Base-by-base conservation (phyloP, 2,888 invertebrate species). In the Phytoseiulus persimilis region DNA sequence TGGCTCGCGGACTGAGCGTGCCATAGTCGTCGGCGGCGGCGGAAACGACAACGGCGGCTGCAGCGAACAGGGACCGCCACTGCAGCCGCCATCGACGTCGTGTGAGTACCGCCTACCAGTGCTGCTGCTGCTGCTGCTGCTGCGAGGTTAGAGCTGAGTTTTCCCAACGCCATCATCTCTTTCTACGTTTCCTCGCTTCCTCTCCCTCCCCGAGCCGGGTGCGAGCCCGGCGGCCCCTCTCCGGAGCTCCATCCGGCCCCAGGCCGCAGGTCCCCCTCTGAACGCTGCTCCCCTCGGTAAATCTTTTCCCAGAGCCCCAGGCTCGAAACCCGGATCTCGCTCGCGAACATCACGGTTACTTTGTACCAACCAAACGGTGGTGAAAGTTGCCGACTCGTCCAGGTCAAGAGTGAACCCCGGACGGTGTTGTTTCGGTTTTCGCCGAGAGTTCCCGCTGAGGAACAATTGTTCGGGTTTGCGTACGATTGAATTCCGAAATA, bases 1-100 rank as follows among this genome's bases (percentile, higher is more conserved):
- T 87, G 87, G 87, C 87, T 33, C 87, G 32, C 33, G 28, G 87
- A n/a, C 87, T 65, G 65, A 65, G 28, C 65, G 65, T 65, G 65
- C 65, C 65, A 65, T 65, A 65, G 65, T 65, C 65, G 65, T 6
- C 65, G 18, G 28, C 65, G 18, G 28, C 65, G 18, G 18, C 65
- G 18, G 18, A 6, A 28, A 65, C 65, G 65, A 65, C 28, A 65
- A 65, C 65, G 65, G 5, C 65, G 65, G 65, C 46, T 46, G 46
- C 14, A 65, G 18, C 65, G 65, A 65, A 65, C 65, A 28, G 65
- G 65, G 65, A 18, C 65, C 65, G 18, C 65, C 28, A 39, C 39
- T 9, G 39, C 39, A 3, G 65, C 18, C 65, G 65, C 18, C 65
- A 18, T 65, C 65, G 65, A 14, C 65, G 65, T 65, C 28, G 65